Evolutionary conservation across 2,888 invertebrate species (phyloP).

Genomic region (Sycophila texana): DNA sequence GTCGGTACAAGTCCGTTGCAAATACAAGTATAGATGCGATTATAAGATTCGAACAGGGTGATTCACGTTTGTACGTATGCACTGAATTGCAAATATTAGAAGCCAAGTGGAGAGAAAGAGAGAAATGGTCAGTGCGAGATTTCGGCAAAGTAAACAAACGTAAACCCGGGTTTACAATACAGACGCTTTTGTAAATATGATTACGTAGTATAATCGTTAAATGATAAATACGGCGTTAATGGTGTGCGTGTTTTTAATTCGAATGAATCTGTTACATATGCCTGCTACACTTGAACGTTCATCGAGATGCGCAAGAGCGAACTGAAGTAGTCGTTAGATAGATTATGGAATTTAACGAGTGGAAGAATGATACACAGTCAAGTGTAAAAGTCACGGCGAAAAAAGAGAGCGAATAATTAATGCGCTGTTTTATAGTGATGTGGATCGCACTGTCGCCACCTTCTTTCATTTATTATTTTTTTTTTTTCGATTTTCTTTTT

Average conservation of each 20-base stretch:
- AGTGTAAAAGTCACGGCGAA: conserved; percentile 43
- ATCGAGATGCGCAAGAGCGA: conserved; percentile 60
- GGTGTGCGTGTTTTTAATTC: conserved; percentile 74
- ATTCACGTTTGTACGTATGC: conserved; percentile 47
- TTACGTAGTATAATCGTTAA: conserved; percentile 69
- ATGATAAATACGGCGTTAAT: conserved; percentile 69
- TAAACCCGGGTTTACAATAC: conserved; percentile 61
- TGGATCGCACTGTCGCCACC: conserved; percentile 51
- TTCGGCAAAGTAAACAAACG: conserved; percentile 46
- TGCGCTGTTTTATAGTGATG: conserved; percentile 56
- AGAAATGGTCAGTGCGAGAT: conserved; percentile 36
- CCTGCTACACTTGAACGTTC: conserved; percentile 53
- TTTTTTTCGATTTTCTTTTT: conserved; percentile 51
- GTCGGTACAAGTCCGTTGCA: conserved; percentile 47
- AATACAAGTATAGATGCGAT: conserved; percentile 50
- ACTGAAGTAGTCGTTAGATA: conserved; percentile 57
- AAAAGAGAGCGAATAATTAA: conserved; percentile 44
- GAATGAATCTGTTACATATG: conserved; percentile 70
- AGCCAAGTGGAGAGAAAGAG: conserved; percentile 20
- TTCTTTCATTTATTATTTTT: conserved; percentile 50
- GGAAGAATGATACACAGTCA: conserved; percentile 52
- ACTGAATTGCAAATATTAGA: conserved; percentile 41
- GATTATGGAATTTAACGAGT: conserved; percentile 56
- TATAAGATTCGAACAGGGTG: conserved; percentile 52
- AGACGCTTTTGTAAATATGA: conserved; percentile 71